Conservation (phyloP, 1,140 invertebrate genomes). For the Hydropsyche tenuis region DNA sequence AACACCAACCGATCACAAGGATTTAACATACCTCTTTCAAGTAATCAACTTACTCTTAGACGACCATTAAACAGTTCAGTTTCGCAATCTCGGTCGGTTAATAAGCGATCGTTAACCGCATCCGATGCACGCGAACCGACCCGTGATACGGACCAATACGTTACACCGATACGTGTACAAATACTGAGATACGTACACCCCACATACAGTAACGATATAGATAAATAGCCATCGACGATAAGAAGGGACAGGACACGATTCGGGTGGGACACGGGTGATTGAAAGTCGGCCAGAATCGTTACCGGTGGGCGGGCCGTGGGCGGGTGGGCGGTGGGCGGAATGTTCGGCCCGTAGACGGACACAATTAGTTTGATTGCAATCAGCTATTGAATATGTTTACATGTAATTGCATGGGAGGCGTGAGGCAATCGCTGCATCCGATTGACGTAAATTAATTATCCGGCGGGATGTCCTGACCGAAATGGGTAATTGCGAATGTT, state of each 20-base stretch:
- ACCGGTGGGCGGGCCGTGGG: not conserved
- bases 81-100: conserved; percentile 15
- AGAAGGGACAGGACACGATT: conserved; percentile 19
- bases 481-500: too few relatives aligned
- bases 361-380: conserved; percentile 50
- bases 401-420: conserved; percentile 37
- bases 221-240: too few relatives aligned
- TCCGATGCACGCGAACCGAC: conserved; percentile 9
- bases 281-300: conserved; percentile 5
- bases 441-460: conserved; percentile 46
- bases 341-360: conserved; percentile 13
- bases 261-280: conserved; percentile 27
- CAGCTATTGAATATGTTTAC: conserved; percentile 45
- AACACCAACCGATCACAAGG: too few relatives aligned
- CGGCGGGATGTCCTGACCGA: not conserved
- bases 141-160: not conserved
- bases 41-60: not conserved
- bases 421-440: conserved; percentile 32
- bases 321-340: not conserved
- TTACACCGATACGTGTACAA: not conserved
- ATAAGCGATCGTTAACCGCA: conserved; percentile 11
- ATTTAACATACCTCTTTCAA: too few relatives aligned
- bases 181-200: too few relatives aligned
- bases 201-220: too few relatives aligned
- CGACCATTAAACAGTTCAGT: not conserved